Percentiles rank a stretch among this genome's conserved stretches.
Conservation (phyloP, 92 coral and sea anemone genomes). For the Epizoanthus rinbou region DNA sequence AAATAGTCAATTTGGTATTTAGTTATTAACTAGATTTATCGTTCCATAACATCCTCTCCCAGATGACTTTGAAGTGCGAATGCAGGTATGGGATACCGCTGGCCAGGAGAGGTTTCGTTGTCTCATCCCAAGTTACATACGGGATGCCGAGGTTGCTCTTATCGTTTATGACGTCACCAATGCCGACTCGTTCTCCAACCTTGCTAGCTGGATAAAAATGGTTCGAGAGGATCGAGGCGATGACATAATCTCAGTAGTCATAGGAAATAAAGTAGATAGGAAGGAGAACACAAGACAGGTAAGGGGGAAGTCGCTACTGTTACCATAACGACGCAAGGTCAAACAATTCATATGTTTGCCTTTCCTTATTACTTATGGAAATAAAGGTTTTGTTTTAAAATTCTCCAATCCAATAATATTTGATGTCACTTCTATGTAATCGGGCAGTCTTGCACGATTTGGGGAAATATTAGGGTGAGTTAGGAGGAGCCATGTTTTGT, state of each 20-base stretch:
- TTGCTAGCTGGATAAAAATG: constrained; percentile 81
- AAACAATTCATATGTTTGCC: too few species aligned
- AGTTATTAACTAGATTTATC: too few species aligned
- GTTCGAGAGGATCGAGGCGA: constrained; percentile 71
- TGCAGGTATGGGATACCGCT: constrained; percentile 99
- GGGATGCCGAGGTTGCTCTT: constrained; percentile 88
- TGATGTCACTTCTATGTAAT: too few species aligned
- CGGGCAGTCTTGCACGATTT: too few species aligned
- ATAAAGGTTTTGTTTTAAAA: too few species aligned
- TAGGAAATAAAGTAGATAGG: constrained; percentile 91
- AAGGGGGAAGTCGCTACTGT: neutral
- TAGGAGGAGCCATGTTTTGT: too few species aligned
- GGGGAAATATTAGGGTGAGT: too few species aligned
- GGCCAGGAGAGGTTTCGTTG: constrained; percentile 98
- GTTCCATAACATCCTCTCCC: neutral
- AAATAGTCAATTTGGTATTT: too few species aligned
- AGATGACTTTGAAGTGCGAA: constrained; percentile 78
- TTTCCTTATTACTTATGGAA: too few species aligned
- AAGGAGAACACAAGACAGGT: constrained; percentile 59
- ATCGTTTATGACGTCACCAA: constrained; percentile 93
- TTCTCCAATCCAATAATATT: too few species aligned
- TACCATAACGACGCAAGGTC: too few species aligned
- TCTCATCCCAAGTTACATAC: constrained; percentile 92
- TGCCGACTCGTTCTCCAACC: constrained; percentile 65
- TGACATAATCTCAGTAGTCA: constrained; percentile 70